Conservation (phyloP, 2,888 invertebrate genomes). For the Alloplasta piceator region DNA sequence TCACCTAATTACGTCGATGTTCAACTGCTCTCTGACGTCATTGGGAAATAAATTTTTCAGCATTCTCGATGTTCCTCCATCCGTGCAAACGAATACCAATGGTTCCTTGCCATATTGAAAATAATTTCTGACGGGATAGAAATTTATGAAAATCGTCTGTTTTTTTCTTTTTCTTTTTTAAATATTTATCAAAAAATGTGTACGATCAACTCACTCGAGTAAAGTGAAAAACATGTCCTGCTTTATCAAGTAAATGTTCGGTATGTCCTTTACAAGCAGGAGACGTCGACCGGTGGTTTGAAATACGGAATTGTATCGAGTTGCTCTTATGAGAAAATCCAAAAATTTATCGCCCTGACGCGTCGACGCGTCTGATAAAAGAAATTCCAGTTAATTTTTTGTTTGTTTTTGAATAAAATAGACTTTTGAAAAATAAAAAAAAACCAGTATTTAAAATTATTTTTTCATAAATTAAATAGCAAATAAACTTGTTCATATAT, state of each 20-base stretch:
- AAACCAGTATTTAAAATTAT: background rate
- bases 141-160: background rate
- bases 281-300: conserved; percentile 83
- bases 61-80: conserved; percentile 85
- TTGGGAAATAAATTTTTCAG: conserved; percentile 87
- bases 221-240: conserved; percentile 85
- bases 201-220: conserved; percentile 84
- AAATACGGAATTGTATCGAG: conserved; percentile 86
- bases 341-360: conserved; percentile 89
- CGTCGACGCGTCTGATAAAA: conserved; percentile 70
- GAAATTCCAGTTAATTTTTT: no score
- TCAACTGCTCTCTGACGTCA: conserved; percentile 86
- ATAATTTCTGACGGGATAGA: conserved; percentile 85
- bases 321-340: conserved; percentile 91
- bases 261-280: conserved; percentile 92
- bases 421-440: background rate
- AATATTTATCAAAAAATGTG: conserved; percentile 7
- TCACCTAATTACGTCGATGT: conserved; percentile 88
- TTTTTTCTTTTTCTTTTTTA: background rate
- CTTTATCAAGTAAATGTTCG: conserved; percentile 89
- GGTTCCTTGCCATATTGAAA: conserved; percentile 87
- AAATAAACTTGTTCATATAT: no score
- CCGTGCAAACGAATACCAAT: conserved; percentile 89
- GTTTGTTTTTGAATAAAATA: background rate
- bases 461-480: no score